Conservation (phyloP, 2,113 vertebrate genomes). For the Oncorhynchus gorbuscha region DNA sequence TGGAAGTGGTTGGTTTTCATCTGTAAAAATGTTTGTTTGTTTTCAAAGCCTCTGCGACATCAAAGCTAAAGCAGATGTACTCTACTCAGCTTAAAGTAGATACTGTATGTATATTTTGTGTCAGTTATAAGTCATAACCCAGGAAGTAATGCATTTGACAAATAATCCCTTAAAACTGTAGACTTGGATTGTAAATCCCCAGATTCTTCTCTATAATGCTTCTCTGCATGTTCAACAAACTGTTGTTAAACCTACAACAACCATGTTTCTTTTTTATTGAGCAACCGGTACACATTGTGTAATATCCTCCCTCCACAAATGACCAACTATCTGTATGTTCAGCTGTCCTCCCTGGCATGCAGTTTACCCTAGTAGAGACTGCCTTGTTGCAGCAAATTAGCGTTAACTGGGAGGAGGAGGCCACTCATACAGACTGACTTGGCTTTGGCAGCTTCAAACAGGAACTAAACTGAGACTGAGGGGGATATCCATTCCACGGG, state of each 20-base stretch:
- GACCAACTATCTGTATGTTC: conserved; percentile 36
- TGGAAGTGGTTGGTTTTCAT: no score
- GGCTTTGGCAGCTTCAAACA: conserved; percentile 8
- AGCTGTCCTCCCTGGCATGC: conserved; percentile 35
- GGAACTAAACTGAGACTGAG: conserved; percentile 7
- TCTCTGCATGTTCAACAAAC: background rate
- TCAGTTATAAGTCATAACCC: no score
- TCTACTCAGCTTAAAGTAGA: no score
- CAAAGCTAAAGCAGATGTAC: no score
- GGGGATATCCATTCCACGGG: background rate
- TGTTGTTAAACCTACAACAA: conserved; percentile 48
- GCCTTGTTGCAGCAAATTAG: conserved; percentile 56
- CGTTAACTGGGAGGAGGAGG: conserved; percentile 58
- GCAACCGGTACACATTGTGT: conserved; percentile 56
- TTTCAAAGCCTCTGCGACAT: no score
- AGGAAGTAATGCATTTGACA: no score
- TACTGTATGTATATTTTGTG: no score
- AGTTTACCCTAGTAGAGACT: conserved; percentile 15
- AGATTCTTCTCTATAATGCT: no score
- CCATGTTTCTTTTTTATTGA: background rate
- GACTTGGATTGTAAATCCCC: no score
- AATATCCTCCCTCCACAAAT: conserved; percentile 38
- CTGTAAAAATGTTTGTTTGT: no score
- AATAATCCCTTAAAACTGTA: no score
- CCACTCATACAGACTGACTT: conserved; percentile 15